A percentile compares a stretch with the other conserved stretches of the same genome.
phyloP scores from a whole-genome alignment of 2,888 invertebrate species.

The Troides helena region DNA sequence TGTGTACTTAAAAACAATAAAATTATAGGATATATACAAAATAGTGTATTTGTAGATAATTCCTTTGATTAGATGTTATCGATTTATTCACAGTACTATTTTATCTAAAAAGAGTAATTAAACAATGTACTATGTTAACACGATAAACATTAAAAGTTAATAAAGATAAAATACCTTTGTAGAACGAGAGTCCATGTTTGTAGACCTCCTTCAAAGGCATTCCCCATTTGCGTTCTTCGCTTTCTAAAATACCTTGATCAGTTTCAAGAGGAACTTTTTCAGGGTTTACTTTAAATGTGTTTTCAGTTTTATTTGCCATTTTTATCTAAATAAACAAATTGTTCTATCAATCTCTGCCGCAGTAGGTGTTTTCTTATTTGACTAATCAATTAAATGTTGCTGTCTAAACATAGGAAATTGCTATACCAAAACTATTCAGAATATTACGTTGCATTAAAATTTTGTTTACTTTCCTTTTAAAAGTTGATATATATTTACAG shows the following conservation, averaged over 20 bases:
- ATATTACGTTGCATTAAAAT: too few relatives aligned
- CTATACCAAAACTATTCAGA: too few relatives aligned
- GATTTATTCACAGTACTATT: background rate
- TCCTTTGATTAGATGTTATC: constrained; percentile 3
- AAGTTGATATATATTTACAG: too few relatives aligned
- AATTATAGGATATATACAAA: constrained; percentile 4
- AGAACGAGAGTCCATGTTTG: constrained; percentile 93
- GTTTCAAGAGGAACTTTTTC: constrained; percentile 71
- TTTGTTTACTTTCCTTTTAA: too few relatives aligned
- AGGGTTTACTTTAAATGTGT: constrained; percentile 56
- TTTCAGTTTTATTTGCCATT: constrained; percentile 59
- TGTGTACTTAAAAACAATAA: background rate
- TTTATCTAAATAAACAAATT: constrained; percentile 9
- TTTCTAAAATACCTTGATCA: constrained; percentile 72
- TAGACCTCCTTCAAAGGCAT: constrained; percentile 90
- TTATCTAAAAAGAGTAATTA: background rate
- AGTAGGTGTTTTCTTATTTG: constrained; percentile 22
- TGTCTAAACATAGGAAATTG: background rate
- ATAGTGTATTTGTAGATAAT: constrained; percentile 1
- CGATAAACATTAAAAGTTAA: constrained; percentile 1
- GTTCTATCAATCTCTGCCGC: constrained; percentile 14
- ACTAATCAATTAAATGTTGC: constrained; percentile 22
- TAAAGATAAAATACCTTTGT: constrained; percentile 86
- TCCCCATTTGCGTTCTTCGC: constrained; percentile 82
- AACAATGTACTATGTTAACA: background rate